These are phyloP conservation scores for Varanus komodoensis DNA, from an alignment of 2,113 vertebrate genomes.

Conservation along the genomic window DNA sequence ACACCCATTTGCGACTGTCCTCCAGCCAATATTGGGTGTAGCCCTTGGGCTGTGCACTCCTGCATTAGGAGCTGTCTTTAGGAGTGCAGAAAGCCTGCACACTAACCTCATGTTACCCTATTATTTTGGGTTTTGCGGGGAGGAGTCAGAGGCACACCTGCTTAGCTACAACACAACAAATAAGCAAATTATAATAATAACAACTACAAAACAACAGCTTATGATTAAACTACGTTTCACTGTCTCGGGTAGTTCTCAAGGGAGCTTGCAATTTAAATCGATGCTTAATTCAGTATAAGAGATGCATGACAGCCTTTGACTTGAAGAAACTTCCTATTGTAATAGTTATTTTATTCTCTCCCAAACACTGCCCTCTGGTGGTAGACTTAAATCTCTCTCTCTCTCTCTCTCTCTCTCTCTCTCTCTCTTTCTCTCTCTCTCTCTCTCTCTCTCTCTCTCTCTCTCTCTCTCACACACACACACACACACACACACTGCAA, in stretches of 20 bases:
- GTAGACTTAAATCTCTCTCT: slow-evolving; percentile 7
- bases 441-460: neutral
- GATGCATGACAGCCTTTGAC: neutral
- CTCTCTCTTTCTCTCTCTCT: neutral
- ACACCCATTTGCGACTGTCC: neutral
- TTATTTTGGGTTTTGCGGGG: neutral
- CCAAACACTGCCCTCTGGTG: slow-evolving; percentile 61
- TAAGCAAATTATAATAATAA: neutral
- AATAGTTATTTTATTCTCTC: neutral
- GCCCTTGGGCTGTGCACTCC: neutral
- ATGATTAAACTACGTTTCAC: neutral
- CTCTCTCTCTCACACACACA: too few species aligned
- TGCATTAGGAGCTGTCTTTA: neutral
- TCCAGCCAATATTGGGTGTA: neutral
- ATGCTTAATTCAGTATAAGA: neutral
- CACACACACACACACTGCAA: too few species aligned
- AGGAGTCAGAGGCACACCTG: too few species aligned
- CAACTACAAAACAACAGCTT: neutral
- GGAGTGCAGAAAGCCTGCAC: neutral
- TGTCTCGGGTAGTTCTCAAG: neutral
- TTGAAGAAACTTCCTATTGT: slow-evolving; percentile 12
- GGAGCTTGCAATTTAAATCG: neutral
- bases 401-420: neutral
- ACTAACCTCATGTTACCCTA: neutral
- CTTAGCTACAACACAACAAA: neutral